Evolutionary conservation across 1,140 invertebrate species (phyloP), one percentile per base, ranked within the genome.

Genomic region (Parapsyche elsis): DNA sequence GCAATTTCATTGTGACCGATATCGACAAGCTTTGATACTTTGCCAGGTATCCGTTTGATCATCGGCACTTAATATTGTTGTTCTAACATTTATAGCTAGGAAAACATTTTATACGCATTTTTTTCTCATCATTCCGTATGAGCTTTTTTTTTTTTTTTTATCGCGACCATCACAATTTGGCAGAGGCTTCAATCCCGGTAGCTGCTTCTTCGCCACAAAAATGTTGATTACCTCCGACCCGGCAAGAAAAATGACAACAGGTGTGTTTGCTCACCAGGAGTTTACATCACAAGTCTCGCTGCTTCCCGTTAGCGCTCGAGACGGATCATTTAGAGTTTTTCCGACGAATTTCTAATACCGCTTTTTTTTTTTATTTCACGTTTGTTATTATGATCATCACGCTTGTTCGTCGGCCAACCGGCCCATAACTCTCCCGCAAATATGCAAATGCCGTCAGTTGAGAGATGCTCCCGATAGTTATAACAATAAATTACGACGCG

Each of bases 231-330:
- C 67, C 77, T 71, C 57, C 45, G 67, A 26, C 16, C 26, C 19
- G 12, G 71, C 49, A 67, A 80, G 79, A 80, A 80, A 80, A 75
- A 80, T 80, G 71, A 71, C 71, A 64, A 80, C 79, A 80, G 79
- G 79, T 80, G 79, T 49, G 57, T 10, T 49, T 10, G 26, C 49
- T 70, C 64, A 76, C 24, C 23, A 78, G 23, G 61, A 30, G 46
- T 71, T 79, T 79, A 71, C 67, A 71, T 79, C 30, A 71, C 64
- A 23, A 26, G 24, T 16, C 14, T 53, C 44, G 24, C 12, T 14
- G 19, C 24, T 75, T 24, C 49, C 7, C 30, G 46, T 75, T 75
- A 46, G 23, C 30, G 26, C 57, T 21, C 21, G 24, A 44, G 59
- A 73, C 71, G 76, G 61, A 79, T 79, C 53, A 59, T 79, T 79